Evolutionary conservation across 23 tunicate species (phyloP), one percentile per base, ranked within the genome.

Genomic region (Ciona savignyi): DNA sequence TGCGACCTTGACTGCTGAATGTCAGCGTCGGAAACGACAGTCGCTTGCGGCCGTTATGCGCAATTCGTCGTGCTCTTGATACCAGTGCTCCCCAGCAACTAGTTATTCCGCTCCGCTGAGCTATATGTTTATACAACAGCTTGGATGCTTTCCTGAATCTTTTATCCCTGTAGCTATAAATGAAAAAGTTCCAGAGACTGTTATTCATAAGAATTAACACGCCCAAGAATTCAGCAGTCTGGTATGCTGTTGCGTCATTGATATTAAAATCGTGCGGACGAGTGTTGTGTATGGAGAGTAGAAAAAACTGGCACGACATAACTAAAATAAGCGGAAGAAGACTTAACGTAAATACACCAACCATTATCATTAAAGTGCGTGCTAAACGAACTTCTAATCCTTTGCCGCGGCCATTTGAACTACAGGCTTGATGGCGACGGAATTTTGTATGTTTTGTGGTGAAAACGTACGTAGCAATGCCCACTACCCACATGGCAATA

Each of bases 281-380:
- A 22, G 63, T 35, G 61, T 25, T 62, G 30, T 65, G 65, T 0
- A 73, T 65, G 1, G 74, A 29, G 0, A 65, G 35, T 23, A 81
- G 33, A 29, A 26, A 26, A 1, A 64, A 23, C 6, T 28, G 63
- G 27, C 32, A 29, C 0, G 66, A 11, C 70, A 87, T 33, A 1
- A 76, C 74, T 3, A 87, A 19, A 3, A 66, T 56, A 0, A 77
- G 25, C 21, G 95, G 95, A 15, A 87, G 51, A 21, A 87, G 60
- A 33, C 87, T 74, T 1, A 76, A 28, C 22, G 77, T 75, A 65
- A 80, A 87, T 1, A 70, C 82, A 4, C 86, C 86, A 4, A 87
- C 95, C 95, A 87, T 87, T 9, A 87, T 65, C 21, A 71, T 76
- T 27, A 87, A 84, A 1, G 95, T 87, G 4, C 67, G 69, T n/a